Percentiles rank a stretch among this genome's conserved stretches.
Evolutionary conservation across 2,888 invertebrate species (phyloP).

Genomic region (Nomada flava): DNA sequence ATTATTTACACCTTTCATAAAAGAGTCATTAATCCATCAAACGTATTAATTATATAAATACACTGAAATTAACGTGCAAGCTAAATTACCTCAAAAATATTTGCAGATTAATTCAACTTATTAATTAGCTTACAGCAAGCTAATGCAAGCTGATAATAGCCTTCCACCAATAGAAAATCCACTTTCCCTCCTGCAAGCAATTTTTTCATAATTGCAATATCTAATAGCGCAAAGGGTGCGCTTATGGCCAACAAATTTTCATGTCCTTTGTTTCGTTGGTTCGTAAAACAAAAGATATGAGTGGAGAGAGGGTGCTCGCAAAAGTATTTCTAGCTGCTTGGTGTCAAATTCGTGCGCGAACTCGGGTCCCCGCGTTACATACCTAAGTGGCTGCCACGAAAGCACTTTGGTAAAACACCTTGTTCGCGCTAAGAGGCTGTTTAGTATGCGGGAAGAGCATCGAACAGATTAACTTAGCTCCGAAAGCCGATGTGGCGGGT

Average conservation of each 20-base stretch:
- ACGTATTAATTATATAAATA: too few species aligned
- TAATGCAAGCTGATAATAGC: too few species aligned
- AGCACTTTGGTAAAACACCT: constrained; percentile 71
- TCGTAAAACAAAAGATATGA: background rate
- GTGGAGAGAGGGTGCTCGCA: constrained; percentile 36
- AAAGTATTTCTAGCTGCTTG: constrained; percentile 66
- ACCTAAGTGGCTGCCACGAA: constrained; percentile 68
- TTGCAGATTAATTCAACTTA: too few species aligned
- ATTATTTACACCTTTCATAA: too few species aligned
- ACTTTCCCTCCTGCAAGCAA: too few species aligned
- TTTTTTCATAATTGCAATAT: background rate
- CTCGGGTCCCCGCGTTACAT: constrained; percentile 67
- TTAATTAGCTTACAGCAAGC: too few species aligned
- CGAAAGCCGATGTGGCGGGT: constrained; percentile 43
- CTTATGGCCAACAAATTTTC: background rate
- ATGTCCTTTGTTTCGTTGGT: background rate
- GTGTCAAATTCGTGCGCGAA: constrained; percentile 73
- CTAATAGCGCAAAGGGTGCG: background rate
- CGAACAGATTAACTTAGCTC: constrained; percentile 74
- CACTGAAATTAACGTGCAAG: too few species aligned
- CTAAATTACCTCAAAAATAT: too few species aligned
- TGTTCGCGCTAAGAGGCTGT: constrained; percentile 70
- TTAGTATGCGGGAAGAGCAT: constrained; percentile 72
- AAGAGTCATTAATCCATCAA: too few species aligned
- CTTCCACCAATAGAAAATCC: too few species aligned